Evolutionary conservation across 30 jellyfish, hydroid and myxozoan species (phyloP).

Genomic region (Aurelia aurita): DNA sequence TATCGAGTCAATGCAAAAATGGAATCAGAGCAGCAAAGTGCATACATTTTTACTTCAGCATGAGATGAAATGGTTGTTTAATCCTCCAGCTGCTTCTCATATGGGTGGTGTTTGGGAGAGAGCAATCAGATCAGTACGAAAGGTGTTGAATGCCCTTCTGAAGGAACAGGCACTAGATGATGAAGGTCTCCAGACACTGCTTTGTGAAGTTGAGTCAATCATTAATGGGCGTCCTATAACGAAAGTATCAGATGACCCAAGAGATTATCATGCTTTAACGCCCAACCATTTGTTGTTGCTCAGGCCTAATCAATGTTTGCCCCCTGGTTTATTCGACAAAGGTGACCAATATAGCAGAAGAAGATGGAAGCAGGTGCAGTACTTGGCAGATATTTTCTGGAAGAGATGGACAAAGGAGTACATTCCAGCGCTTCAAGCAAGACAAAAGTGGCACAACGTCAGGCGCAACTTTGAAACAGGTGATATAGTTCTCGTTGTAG

Average conservation of each 20-base stretch:
- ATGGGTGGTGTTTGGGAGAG: slow-evolving; percentile 76
- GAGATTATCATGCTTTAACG: slow-evolving; percentile 31
- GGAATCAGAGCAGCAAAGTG: slow-evolving; percentile 44
- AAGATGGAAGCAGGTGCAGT: slow-evolving; percentile 42
- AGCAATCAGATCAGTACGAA: slow-evolving; percentile 51
- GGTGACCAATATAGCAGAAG: slow-evolving; percentile 19
- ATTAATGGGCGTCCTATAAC: slow-evolving; percentile 52
- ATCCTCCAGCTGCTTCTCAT: slow-evolving; percentile 62
- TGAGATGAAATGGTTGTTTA: slow-evolving; percentile 30
- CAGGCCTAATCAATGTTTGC: slow-evolving; percentile 5
- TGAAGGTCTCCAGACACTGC: slow-evolving; percentile 56
- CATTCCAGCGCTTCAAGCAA: slow-evolving; percentile 13
- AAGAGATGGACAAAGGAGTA: no score
- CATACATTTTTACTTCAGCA: slow-evolving; percentile 23
- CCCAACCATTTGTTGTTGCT: slow-evolving; percentile 61
- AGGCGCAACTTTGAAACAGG: slow-evolving; percentile 14
- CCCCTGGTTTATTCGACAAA: slow-evolving; percentile 40
- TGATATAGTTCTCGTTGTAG: slow-evolving; percentile 27
- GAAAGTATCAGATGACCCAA: slow-evolving; percentile 48
- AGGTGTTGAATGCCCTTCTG: slow-evolving; percentile 16
- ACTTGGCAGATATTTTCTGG: no score
- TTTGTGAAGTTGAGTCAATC: slow-evolving; percentile 62
- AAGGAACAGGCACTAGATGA: slow-evolving; percentile 43
- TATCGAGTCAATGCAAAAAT: not conserved
- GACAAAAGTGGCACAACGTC: slow-evolving; percentile 21